A percentile compares a stretch with the other conserved stretches of the same genome.
These are phyloP conservation scores for Dicentrarchus labrax DNA, from an alignment of 2,113 vertebrate species.

Conservation along the genomic window DNA sequence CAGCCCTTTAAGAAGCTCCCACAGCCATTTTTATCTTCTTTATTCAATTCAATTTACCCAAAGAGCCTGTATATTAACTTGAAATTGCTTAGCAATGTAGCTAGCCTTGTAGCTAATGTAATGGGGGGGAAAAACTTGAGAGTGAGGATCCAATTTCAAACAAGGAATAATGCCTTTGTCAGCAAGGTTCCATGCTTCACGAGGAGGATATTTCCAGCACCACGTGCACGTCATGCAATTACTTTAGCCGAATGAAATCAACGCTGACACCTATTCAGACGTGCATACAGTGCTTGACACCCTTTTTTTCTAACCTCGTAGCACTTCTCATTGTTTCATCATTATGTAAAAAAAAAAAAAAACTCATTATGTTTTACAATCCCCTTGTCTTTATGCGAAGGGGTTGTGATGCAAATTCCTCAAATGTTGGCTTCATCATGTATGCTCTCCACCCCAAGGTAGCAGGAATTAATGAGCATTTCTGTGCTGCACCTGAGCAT, in stretches of 20 bases:
- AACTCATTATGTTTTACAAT: conserved; percentile 38
- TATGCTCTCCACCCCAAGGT: conserved; percentile 56
- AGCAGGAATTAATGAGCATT: conserved; percentile 75
- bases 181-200: background rate
- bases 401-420: conserved; percentile 50
- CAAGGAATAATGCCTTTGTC: background rate
- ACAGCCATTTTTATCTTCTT: background rate
- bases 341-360: conserved; percentile 21
- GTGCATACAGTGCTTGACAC: background rate
- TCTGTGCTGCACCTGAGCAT: conserved; percentile 74
- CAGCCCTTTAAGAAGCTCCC: background rate
- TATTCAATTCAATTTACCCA: conserved; percentile 11
- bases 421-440: conserved; percentile 56
- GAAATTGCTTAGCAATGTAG: background rate
- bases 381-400: conserved; percentile 39
- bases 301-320: conserved; percentile 13
- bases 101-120: conserved; percentile 1
- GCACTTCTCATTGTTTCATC: conserved; percentile 45
- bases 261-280: background rate
- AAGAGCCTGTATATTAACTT: conserved; percentile 8
- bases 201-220: background rate
- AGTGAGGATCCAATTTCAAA: conserved; percentile 33
- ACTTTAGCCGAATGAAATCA: background rate
- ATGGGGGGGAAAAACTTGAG: background rate
- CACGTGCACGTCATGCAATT: conserved; percentile 2